Conservation (phyloP, 2,113 vertebrate genomes). For the Neodon shergylaensis region DNA sequence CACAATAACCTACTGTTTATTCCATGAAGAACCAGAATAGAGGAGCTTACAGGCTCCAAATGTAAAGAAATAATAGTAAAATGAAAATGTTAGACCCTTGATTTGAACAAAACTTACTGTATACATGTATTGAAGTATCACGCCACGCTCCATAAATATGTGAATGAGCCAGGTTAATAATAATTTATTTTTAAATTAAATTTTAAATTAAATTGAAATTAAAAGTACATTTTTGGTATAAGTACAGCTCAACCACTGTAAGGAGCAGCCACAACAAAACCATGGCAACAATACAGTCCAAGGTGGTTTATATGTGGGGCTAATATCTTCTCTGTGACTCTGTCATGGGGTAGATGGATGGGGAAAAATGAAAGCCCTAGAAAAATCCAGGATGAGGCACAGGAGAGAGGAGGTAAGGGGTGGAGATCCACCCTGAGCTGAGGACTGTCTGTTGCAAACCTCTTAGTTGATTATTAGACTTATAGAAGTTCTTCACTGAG, state of each 20-base stretch:
- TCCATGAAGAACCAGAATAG: not conserved
- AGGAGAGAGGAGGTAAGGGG: not conserved
- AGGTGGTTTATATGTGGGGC: accelerated
- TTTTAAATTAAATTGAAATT: not conserved
- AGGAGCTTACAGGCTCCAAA: not conserved
- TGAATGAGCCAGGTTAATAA: not conserved
- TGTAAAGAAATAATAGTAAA: not conserved
- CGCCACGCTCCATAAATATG: not conserved
- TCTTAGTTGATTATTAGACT: too few species aligned
- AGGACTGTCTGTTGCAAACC: not conserved
- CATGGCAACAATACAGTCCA: not conserved
- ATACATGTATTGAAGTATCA: not conserved
- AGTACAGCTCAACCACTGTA: not conserved
- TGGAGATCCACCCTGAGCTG: too few species aligned
- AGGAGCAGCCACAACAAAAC: not conserved
- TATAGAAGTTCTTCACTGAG: not conserved
- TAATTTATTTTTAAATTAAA: not conserved
- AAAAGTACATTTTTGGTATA: not conserved
- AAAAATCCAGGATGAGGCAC: not conserved
- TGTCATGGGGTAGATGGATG: not conserved
- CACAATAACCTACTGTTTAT: not conserved
- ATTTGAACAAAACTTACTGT: not conserved
- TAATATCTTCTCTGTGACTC: not conserved
- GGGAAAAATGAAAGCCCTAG: too few species aligned
- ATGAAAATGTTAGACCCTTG: not conserved